A percentile compares a stretch with the other conserved stretches of the same genome.
phyloP scores from a whole-genome alignment of 1,140 invertebrate genomes.

The Pseudomyrmex flavicornis region DNA sequence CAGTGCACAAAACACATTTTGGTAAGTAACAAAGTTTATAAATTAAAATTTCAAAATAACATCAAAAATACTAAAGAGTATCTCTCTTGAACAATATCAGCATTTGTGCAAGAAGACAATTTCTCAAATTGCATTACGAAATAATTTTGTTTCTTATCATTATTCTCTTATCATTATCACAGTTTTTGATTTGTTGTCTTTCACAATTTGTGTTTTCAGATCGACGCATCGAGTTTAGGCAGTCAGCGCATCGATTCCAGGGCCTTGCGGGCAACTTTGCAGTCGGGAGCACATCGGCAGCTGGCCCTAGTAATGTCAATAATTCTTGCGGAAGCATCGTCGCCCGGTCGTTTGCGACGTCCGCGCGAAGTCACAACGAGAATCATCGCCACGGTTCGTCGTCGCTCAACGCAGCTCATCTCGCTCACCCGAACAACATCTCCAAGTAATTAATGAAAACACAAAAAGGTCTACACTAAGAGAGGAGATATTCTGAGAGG shows the following conservation, averaged over 20 bases:
- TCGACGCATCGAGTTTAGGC: constrained; percentile 76
- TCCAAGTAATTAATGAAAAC: constrained; percentile 79
- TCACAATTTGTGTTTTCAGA: constrained; percentile 59
- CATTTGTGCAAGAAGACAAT: no score
- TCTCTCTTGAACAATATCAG: not conserved
- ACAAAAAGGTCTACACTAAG: constrained; percentile 77
- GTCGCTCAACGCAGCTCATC: constrained; percentile 66
- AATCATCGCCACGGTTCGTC: constrained; percentile 66
- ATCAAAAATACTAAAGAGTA: no score
- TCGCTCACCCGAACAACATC: constrained; percentile 74
- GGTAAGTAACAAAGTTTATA: constrained; percentile 66
- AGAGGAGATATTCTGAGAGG: constrained; percentile 76
- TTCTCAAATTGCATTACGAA: no score
- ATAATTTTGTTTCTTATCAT: not conserved
- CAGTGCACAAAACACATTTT: constrained; percentile 77
- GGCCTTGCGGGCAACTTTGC: constrained; percentile 84
- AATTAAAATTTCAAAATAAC: constrained; percentile 1
- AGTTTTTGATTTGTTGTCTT: not conserved
- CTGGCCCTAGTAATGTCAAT: constrained; percentile 74
- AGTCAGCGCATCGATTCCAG: constrained; percentile 89
- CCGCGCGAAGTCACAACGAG: constrained; percentile 68
- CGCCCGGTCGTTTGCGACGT: constrained; percentile 55
- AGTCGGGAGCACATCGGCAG: constrained; percentile 74
- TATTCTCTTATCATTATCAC: not conserved
- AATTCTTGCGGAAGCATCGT: constrained; percentile 59